phyloP scores from a whole-genome alignment of 2,797 vertebrate species.

The Nasua narica region DNA sequence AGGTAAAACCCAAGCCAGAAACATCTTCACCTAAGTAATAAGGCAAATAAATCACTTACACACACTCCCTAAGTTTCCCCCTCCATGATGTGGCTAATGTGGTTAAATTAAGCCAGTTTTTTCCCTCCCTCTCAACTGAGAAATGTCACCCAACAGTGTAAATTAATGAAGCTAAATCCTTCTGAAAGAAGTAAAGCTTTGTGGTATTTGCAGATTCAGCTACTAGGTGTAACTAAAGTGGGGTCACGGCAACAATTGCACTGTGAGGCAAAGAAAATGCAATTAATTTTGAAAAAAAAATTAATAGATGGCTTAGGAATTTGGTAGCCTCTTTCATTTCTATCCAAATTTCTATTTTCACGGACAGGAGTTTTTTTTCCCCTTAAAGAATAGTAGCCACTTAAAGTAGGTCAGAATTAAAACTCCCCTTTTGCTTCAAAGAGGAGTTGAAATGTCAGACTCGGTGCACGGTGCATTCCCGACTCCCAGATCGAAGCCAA shows the following conservation, averaged over 20 bases:
- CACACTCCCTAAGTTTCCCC: not conserved
- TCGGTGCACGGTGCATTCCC: not conserved
- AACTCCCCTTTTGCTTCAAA: conserved; percentile 18
- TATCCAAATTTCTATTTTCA: conserved; percentile 5
- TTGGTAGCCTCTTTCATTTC: not conserved
- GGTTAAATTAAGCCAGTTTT: not conserved
- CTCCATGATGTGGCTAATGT: not conserved
- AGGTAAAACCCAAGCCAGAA: conserved; percentile 32
- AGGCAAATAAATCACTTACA: conserved; percentile 42
- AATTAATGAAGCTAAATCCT: conserved; percentile 63
- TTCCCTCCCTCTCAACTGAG: conserved; percentile 16
- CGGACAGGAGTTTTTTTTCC: not conserved
- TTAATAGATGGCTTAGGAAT: not conserved
- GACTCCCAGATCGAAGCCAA: not conserved
- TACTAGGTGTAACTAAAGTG: not conserved
- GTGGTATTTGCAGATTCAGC: conserved; percentile 35
- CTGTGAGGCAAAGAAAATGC: not conserved
- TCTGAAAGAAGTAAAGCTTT: not conserved
- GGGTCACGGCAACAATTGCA: not conserved
- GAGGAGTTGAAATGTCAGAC: not conserved
- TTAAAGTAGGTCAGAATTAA: conserved; percentile 31
- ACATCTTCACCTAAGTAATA: not conserved
- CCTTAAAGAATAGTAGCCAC: not conserved
- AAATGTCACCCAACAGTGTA: conserved; percentile 51
- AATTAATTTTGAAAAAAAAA: not conserved